Percentiles rank a stretch among this genome's conserved stretches.
Evolutionary conservation across 2,888 invertebrate species (phyloP).

Genomic region (Melanotus villosus): DNA sequence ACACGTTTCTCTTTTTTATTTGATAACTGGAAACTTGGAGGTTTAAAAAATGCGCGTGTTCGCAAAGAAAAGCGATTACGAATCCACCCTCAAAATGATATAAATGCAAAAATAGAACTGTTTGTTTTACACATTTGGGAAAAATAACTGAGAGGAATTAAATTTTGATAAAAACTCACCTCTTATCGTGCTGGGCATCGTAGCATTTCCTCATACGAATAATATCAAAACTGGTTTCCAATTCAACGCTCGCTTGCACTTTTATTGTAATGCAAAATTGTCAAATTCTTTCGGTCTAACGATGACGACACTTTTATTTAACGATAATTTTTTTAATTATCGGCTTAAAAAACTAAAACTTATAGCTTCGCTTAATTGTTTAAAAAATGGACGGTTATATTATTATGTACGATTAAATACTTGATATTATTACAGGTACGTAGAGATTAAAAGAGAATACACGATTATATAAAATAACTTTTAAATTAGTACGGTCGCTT

Average conservation of each 20-base stretch:
- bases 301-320: slow-evolving; percentile 28
- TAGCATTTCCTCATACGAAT: slow-evolving; percentile 61
- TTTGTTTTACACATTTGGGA: background rate
- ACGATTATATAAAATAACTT: no score
- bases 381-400: background rate
- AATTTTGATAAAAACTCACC: slow-evolving; percentile 59
- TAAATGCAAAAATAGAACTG: background rate
- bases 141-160: background rate
- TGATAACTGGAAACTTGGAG: background rate
- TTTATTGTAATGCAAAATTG: slow-evolving; percentile 40
- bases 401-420: background rate
- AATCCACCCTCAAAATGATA: background rate
- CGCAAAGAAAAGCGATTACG: no score
- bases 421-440: background rate
- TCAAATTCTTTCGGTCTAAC: slow-evolving; percentile 41
- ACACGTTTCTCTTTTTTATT: background rate
- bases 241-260: slow-evolving; percentile 41
- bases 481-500: no score
- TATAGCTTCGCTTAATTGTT: no score
- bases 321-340: background rate
- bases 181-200: slow-evolving; percentile 69
- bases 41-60: no score
- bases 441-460: background rate
- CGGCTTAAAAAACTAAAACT: background rate
- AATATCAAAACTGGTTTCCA: slow-evolving; percentile 41